phyloP scores from a whole-genome alignment of 2,113 vertebrate genomes.

The Herpetotheres cachinnans region DNA sequence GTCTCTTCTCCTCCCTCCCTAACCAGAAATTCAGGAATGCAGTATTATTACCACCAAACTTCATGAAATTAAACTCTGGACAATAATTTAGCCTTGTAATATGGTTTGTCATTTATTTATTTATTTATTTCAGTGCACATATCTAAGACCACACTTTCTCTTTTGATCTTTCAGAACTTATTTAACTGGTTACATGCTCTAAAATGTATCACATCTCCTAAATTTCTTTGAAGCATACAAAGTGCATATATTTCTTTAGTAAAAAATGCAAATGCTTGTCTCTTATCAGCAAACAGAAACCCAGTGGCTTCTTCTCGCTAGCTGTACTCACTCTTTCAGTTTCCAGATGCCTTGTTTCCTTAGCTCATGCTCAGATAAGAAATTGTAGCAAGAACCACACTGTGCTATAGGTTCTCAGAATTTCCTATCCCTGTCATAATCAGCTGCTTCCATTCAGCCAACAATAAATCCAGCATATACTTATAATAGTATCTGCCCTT shows the following conservation, averaged over 20 bases:
- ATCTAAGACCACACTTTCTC: background rate
- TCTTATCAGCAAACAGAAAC: background rate
- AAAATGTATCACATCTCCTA: background rate
- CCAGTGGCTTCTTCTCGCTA: background rate
- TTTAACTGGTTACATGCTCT: background rate
- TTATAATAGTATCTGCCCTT: background rate
- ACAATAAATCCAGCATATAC: background rate
- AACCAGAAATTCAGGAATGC: background rate
- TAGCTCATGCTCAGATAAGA: background rate
- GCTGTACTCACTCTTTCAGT: background rate
- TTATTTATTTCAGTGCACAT: background rate
- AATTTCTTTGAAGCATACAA: background rate
- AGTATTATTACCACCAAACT: background rate
- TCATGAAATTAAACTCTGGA: background rate
- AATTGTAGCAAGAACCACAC: background rate
- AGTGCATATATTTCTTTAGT: background rate
- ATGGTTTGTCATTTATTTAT: background rate
- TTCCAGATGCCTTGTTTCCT: slow-evolving; percentile 8
- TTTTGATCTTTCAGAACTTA: background rate
- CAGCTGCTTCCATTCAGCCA: background rate
- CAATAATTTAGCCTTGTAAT: background rate
- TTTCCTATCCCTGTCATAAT: background rate
- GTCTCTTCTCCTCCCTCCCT: background rate
- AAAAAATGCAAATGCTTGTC: background rate
- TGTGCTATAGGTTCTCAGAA: background rate